Evolutionary conservation across 2,888 invertebrate species (phyloP).

Genomic region (Digitonthophagus gazella): DNA sequence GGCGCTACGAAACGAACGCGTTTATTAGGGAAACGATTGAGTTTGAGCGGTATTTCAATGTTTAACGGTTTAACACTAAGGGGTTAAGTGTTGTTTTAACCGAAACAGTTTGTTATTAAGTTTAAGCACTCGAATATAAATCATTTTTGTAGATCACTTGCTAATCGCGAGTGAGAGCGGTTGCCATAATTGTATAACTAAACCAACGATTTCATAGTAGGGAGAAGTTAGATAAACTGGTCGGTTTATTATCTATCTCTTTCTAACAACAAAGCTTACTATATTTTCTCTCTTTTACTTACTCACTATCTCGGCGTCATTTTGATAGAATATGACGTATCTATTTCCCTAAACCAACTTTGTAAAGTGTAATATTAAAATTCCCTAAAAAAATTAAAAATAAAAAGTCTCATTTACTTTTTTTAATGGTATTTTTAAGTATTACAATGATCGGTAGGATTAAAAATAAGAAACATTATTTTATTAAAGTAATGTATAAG

Average conservation of each 20-base stretch:
- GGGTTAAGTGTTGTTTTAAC: neutral
- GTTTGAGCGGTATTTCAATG: neutral
- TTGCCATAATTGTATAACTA: neutral
- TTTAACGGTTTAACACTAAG: neutral
- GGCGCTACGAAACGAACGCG: conserved; percentile 3
- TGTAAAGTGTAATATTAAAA: neutral
- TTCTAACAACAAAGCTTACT: neutral
- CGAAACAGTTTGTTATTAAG: neutral
- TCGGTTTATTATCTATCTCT: neutral
- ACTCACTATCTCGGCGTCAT: neutral
- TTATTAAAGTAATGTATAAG: too few relatives aligned
- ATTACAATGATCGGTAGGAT: too few relatives aligned
- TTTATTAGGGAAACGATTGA: neutral
- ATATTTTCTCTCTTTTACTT: neutral
- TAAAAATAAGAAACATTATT: too few relatives aligned
- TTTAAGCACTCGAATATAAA: neutral
- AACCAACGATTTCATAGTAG: neutral
- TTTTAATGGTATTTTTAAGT: neutral
- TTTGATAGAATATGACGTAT: neutral
- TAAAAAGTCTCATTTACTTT: neutral
- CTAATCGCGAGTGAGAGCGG: neutral
- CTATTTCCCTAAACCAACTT: neutral
- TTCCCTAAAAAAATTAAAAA: neutral
- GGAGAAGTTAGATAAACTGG: too few relatives aligned
- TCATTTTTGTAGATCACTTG: neutral